Conservation (phyloP, 2,113 vertebrate species). For the Syngnathus floridae region DNA sequence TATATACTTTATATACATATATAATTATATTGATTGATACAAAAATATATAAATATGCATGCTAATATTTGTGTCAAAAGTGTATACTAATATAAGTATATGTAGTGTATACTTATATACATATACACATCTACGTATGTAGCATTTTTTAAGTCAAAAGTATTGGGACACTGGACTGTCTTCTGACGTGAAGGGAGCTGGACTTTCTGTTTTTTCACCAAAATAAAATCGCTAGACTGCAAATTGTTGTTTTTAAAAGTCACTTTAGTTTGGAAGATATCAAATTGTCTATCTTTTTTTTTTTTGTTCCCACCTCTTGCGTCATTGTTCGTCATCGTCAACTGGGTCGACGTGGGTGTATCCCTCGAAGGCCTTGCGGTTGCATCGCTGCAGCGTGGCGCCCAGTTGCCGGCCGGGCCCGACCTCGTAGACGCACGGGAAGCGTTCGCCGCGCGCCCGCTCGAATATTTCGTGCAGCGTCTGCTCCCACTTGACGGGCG, state of each 20-base stretch:
- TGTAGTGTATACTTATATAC: no score
- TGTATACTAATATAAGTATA: no score
- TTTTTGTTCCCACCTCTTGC: background rate
- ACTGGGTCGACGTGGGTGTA: slow-evolving; percentile 73
- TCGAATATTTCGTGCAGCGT: slow-evolving; percentile 84
- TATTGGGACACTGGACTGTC: slow-evolving; percentile 51
- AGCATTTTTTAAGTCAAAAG: background rate
- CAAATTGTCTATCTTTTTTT: no score
- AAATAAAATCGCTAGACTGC: background rate
- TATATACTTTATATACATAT: no score
- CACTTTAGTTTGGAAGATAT: background rate
- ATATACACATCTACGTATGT: background rate
- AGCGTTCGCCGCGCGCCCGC: slow-evolving; percentile 72
- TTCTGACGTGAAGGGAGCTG: slow-evolving; percentile 65
- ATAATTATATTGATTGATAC: no score
- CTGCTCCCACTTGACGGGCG: slow-evolving; percentile 92
- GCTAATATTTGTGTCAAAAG: no score
- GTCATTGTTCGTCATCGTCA: slow-evolving; percentile 18
- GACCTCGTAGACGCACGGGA: slow-evolving; percentile 84
- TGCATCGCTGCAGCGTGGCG: slow-evolving; percentile 77
- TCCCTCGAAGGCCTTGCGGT: slow-evolving; percentile 80
- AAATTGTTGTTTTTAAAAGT: slow-evolving; percentile 12
- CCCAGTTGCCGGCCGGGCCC: slow-evolving; percentile 88
- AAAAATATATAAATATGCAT: no score
- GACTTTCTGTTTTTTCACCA: slow-evolving; percentile 56